Conservation (phyloP, 2,888 invertebrate species). For the Polyommatus icarus region DNA sequence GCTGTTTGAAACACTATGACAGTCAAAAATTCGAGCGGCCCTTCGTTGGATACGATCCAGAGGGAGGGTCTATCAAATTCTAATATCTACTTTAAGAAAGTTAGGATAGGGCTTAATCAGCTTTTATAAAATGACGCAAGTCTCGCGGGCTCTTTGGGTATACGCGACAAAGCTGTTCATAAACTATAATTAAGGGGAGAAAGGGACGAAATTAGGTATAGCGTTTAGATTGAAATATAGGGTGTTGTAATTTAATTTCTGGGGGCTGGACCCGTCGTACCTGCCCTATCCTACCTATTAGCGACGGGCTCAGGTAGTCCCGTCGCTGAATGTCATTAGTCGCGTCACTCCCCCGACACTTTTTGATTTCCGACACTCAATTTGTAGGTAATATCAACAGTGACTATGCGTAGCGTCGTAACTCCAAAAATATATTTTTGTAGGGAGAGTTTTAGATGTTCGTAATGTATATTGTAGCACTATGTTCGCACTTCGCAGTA, state of each 20-base stretch:
- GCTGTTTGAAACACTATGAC: too few species aligned
- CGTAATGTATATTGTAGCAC: too few species aligned
- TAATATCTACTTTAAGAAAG: too few species aligned
- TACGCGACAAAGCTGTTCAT: slow-evolving; percentile 50
- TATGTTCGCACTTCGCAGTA: too few species aligned
- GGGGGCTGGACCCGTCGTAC: slow-evolving; percentile 57
- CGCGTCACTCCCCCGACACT: slow-evolving; percentile 7
- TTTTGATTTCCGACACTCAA: slow-evolving; percentile 39
- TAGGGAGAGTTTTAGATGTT: too few species aligned
- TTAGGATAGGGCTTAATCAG: too few species aligned
- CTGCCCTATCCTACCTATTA: slow-evolving; percentile 46
- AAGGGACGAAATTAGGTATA: slow-evolving; percentile 58
- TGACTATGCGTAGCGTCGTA: too few species aligned
- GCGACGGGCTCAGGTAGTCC: slow-evolving; percentile 44
- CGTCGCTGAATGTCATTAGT: neutral
- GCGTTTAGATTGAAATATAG: slow-evolving; percentile 74
- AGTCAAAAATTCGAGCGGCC: too few species aligned
- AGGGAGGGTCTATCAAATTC: too few species aligned
- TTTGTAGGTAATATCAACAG: slow-evolving; percentile 51
- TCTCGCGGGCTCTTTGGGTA: too few species aligned
- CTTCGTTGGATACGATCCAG: too few species aligned
- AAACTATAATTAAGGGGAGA: slow-evolving; percentile 45
- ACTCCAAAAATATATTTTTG: neutral
- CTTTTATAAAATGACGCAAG: too few species aligned
- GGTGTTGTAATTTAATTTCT: slow-evolving; percentile 68